Evolutionary conservation across 2,797 vertebrate species (phyloP).

Genomic region (Sebastolobus alascanus): DNA sequence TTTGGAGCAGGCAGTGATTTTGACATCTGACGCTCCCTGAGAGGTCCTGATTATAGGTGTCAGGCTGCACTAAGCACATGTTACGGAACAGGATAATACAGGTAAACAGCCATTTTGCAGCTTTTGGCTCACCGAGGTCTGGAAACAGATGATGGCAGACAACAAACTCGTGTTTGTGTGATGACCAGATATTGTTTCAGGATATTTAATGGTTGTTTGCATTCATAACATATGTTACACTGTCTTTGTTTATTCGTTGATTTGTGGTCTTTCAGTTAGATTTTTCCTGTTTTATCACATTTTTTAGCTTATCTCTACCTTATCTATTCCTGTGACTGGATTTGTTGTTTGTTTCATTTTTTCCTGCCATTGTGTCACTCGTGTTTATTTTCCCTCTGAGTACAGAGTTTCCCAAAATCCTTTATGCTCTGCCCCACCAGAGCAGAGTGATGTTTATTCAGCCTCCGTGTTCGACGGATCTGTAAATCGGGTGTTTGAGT

Average conservation of each 20-base stretch:
- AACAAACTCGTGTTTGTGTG: constrained; percentile 36
- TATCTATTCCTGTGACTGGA: constrained; percentile 39
- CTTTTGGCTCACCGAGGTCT: constrained; percentile 61
- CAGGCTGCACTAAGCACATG: constrained; percentile 71
- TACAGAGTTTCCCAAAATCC: constrained; percentile 71
- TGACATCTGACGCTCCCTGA: constrained; percentile 62
- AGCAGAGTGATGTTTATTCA: constrained; percentile 62
- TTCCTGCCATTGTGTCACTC: constrained; percentile 77
- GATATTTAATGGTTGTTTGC: constrained; percentile 25
- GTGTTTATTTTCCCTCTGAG: constrained; percentile 74
- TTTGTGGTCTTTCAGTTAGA: background rate
- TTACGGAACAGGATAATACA: constrained; percentile 64
- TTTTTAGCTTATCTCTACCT: constrained; percentile 35
- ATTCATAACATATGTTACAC: background rate
- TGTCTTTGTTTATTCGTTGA: background rate
- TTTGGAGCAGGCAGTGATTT: constrained; percentile 71
- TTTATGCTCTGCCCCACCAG: constrained; percentile 29
- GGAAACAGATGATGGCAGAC: constrained; percentile 64
- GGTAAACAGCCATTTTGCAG: constrained; percentile 77
- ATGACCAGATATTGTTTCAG: constrained; percentile 45
- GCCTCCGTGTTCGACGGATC: constrained; percentile 41
- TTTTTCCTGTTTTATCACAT: constrained; percentile 18
- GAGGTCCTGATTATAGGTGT: constrained; percentile 78
- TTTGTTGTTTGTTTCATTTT: constrained; percentile 67
- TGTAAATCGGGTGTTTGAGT: constrained; percentile 53